Base-by-base conservation (phyloP, 1,140 invertebrate genomes). In the Daktulosphaira vitifoliae region DNA sequence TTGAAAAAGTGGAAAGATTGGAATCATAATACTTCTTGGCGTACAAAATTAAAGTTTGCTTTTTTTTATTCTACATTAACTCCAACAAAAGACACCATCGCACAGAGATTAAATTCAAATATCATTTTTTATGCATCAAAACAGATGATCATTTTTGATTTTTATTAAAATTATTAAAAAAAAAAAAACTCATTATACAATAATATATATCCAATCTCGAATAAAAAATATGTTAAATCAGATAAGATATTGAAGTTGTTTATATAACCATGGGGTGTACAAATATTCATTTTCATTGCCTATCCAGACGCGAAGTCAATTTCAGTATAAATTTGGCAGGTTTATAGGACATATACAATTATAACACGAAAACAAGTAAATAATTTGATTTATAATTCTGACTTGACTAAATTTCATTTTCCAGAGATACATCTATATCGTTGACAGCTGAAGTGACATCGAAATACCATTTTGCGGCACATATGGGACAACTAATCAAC, bases 401-500 rank as follows among this genome's bases (percentile, higher is more conserved):
- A 68, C 53, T 23, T 25, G 42, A 66, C 29, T 37, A 44, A n/a
- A 62, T 49, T 56, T 72, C 72, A 73, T 68, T 38, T 77, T 74
- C 54, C 75, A 83, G 81, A 68, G 81, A 83, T 66, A 83, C 81
- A 13, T 82, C 79, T 65, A 73, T 83, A 52, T 78, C 76, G 42
- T 80, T 77, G 3, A 80, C 81, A 68, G 81, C 80, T 9, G 80
- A 81, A 75, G 76, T 84, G 23, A 80, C 85, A 0, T 87, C 86
- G 22, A 84, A 83, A 70, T 88, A 87, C 74, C 86, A 88, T 73
- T 89, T 87, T 73, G 86, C 86, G 1, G 86, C 86, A 6, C 87
- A 89, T 72, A 89, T 89, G 86, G 87, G 87, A 59, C 86, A 88
- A 75, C 74, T 89, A 48, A 82, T 89, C 42, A 77, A 82, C 33